These are phyloP conservation scores for Argopecten irradians DNA, from an alignment of 1,140 invertebrate genomes.

Conservation along the genomic window DNA sequence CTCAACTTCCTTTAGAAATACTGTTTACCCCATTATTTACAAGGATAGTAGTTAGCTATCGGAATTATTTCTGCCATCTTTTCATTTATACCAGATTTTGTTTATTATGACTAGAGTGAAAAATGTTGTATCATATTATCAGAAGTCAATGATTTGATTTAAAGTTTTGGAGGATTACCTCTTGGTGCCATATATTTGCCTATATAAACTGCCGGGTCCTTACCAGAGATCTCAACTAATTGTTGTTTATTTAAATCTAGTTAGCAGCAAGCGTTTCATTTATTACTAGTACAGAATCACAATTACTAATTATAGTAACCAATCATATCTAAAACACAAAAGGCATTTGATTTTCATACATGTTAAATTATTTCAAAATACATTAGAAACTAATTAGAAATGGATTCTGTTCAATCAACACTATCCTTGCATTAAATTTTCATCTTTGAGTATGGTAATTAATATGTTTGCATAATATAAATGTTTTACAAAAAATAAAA, in stretches of 20 bases:
- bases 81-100: not conserved
- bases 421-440: not conserved
- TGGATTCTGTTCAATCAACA: not conserved
- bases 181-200: conserved; percentile 9
- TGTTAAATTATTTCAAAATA: not conserved
- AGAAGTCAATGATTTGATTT: not conserved
- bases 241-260: not conserved
- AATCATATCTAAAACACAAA: not conserved
- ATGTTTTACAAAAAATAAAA: not conserved
- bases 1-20: not conserved
- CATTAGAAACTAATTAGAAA: not conserved
- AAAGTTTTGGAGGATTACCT: not conserved
- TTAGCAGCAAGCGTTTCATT: not conserved
- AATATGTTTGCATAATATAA: not conserved
- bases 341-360: not conserved
- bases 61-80: not conserved
- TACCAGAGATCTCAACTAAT: not conserved
- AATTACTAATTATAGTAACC: not conserved
- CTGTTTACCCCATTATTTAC: not conserved
- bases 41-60: not conserved
- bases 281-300: not conserved
- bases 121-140: not conserved
- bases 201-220: not conserved
- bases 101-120: not conserved
- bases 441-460: not conserved